A percentile compares a stretch with the other conserved stretches of the same genome.
Conservation (phyloP, 2,113 vertebrate genomes). For the Calyptomena viridis region DNA sequence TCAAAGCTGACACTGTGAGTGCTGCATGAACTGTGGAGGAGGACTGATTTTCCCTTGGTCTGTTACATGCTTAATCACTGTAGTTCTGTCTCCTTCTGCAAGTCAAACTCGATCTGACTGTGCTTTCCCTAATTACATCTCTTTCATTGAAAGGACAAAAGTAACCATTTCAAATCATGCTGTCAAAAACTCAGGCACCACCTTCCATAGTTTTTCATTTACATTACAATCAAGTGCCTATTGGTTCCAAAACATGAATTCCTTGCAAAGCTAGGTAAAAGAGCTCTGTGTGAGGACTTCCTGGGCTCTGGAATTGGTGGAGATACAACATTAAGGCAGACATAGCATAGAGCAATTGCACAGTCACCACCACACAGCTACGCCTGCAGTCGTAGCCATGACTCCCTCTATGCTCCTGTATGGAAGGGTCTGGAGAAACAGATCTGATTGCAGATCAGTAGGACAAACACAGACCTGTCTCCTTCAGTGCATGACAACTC, state of each 20-base stretch:
- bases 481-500: fast-evolving
- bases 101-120: background rate
- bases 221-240: background rate
- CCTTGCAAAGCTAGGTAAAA: background rate
- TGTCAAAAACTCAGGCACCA: slow-evolving; percentile 1
- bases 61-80: background rate
- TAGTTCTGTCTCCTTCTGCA: background rate
- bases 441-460: background rate
- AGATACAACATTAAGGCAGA: background rate
- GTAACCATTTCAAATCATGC: background rate
- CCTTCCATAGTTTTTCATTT: background rate
- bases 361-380: background rate
- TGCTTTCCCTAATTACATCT: background rate
- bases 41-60: background rate
- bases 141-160: slow-evolving; percentile 14
- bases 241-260: background rate
- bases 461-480: background rate
- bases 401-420: background rate
- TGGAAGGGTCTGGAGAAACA: background rate
- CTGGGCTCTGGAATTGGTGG: background rate
- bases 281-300: background rate
- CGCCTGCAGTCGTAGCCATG: background rate
- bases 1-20: background rate
- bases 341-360: background rate
- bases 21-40: background rate